A percentile compares a stretch with the other conserved stretches of the same genome.
These are phyloP conservation scores for Mormoops blainvillei DNA, from an alignment of 2,113 vertebrate species.

Conservation along the genomic window DNA sequence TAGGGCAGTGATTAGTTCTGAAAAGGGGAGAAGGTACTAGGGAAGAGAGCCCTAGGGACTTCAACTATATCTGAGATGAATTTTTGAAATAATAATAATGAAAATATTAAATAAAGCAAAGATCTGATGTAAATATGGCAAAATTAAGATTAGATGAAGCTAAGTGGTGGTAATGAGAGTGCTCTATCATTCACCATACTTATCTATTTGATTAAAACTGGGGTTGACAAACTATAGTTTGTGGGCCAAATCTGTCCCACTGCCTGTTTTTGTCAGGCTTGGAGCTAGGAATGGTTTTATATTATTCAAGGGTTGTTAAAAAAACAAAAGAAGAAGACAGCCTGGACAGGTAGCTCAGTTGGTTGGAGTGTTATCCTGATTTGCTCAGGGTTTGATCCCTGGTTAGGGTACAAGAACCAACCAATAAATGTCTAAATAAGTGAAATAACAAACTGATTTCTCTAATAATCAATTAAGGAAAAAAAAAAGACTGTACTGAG, in stretches of 20 bases:
- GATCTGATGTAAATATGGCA: not conserved
- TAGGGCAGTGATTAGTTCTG: conserved; percentile 13
- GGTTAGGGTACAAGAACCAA: too few relatives aligned
- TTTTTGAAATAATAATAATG: not conserved
- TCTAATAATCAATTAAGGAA: not conserved
- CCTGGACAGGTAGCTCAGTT: too few relatives aligned
- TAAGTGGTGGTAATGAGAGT: not conserved
- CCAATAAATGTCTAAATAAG: too few relatives aligned
- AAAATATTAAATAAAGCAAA: conserved; percentile 28
- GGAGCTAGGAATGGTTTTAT: not conserved
- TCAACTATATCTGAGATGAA: not conserved
- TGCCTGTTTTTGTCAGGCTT: not conserved
- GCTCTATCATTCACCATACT: not conserved
- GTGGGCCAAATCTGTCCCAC: not conserved
- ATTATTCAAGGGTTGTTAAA: not conserved
- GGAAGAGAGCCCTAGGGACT: not conserved
- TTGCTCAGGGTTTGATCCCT: too few relatives aligned
- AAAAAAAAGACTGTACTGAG: not conserved
- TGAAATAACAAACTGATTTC: too few relatives aligned
- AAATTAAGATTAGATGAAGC: not conserved
- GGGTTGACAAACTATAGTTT: not conserved
- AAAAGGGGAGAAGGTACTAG: not conserved
- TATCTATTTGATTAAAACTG: conserved; percentile 8
- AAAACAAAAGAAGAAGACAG: too few relatives aligned
- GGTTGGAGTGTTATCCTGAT: too few relatives aligned